Percentiles rank a stretch among this genome's conserved stretches.
phyloP scores from a whole-genome alignment of 2,797 vertebrate genomes.

The Ateles fusciceps region DNA sequence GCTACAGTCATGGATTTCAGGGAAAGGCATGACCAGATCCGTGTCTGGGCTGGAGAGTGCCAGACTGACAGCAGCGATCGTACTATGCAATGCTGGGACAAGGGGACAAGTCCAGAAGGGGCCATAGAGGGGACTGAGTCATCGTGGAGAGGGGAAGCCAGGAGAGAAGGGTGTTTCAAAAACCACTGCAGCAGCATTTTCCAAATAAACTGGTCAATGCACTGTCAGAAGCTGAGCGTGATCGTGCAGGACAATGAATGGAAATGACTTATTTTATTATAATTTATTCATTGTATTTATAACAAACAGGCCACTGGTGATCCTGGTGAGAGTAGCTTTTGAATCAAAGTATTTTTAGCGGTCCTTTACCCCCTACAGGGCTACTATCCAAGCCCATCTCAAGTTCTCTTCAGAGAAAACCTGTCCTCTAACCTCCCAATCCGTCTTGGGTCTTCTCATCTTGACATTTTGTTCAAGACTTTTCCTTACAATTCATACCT shows the following conservation, averaged over 20 bases:
- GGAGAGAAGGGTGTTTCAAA: neutral
- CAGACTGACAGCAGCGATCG: neutral
- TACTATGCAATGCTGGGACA: neutral
- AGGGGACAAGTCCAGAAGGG: neutral
- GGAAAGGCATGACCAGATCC: neutral
- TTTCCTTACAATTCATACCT: neutral
- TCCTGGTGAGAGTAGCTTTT: neutral
- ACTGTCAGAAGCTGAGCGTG: neutral
- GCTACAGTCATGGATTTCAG: neutral
- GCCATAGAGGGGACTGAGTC: too few species aligned
- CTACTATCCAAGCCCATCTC: neutral
- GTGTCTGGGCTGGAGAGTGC: neutral
- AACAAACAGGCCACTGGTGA: neutral
- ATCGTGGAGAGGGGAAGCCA: neutral
- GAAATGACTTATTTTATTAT: neutral
- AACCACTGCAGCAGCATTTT: neutral
- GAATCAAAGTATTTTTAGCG: neutral
- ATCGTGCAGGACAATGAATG: neutral
- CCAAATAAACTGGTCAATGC: neutral
- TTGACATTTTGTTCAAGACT: neutral
- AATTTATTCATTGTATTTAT: neutral
- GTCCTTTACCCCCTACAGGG: neutral
- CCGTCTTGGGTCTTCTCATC: neutral
- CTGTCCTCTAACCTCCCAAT: rapidly evolving
- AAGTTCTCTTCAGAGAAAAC: neutral